These are phyloP conservation scores for Automeris io DNA, from an alignment of 2,888 invertebrate species.

Conservation along the genomic window DNA sequence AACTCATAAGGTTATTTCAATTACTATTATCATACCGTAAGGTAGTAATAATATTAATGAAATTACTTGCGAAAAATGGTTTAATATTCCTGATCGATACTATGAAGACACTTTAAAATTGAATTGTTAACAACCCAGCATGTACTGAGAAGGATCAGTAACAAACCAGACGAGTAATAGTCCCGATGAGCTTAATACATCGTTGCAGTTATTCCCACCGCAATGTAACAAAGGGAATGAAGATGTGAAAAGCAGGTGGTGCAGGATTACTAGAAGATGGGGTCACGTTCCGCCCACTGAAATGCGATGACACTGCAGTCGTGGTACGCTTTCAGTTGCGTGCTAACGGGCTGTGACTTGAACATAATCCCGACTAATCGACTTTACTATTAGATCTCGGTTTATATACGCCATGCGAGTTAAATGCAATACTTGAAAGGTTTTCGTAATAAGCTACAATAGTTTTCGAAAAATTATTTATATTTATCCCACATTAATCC, in stretches of 20 bases:
- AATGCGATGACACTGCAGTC: conserved; percentile 70
- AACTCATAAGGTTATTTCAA: too few species aligned
- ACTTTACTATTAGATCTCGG: conserved; percentile 15
- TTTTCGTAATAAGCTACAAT: too few species aligned
- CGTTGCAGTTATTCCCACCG: background rate
- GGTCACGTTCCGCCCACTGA: conserved; percentile 61
- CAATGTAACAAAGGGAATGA: conserved; percentile 26
- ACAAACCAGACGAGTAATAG: too few species aligned
- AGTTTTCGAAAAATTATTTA: too few species aligned
- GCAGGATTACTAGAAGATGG: conserved; percentile 63
- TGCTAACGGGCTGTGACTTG: conserved; percentile 37
- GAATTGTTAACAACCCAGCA: too few species aligned
- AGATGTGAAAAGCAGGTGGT: conserved; percentile 66
- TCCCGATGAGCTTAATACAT: background rate
- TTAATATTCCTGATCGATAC: too few species aligned
- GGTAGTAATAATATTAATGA: too few species aligned
- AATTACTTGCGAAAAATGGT: too few species aligned
- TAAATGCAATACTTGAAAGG: background rate
- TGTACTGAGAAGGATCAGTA: too few species aligned
- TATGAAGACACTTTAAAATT: too few species aligned
- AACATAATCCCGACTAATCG: conserved; percentile 37
- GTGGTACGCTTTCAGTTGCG: conserved; percentile 42
- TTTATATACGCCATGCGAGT: conserved; percentile 6
- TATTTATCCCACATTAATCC: too few species aligned
- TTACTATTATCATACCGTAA: too few species aligned